Evolutionary conservation across 1,140 invertebrate genomes (phyloP), one percentile per base, ranked within the genome.

Genomic region (Maconellicoccus hirsutus): DNA sequence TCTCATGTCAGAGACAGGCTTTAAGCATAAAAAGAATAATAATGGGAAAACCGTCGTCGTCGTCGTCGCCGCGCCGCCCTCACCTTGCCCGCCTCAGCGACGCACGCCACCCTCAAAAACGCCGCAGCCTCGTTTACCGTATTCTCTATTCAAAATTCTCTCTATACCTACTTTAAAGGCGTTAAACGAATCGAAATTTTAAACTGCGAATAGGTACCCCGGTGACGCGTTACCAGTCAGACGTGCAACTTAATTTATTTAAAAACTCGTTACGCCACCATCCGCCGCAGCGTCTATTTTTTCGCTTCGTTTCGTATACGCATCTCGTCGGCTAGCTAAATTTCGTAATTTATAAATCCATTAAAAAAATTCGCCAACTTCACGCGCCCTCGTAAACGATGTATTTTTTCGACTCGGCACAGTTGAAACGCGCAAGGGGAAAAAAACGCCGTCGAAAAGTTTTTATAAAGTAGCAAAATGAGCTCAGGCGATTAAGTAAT

Each of bases 1-100:
- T 66, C 61, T 66, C 61, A 26, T 66, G 61, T 66, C 61, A 66
- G 61, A 66, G 61, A 66, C 61, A 66, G 61, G 61, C 61, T 66
- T 26, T 66, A 26, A 66, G 61, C 61, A 66, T 70, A 70, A 70
- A 70, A 70, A 70, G 52, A 70, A 52, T 70, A 70, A 70, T 52
- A 70, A 70, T 25, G 38, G 70, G 38, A 70, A 39, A 70, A 70
- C 38, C 38, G 52, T 39, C 52, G 38, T 70, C 38, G 25, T 1
- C 23, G 38, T 29, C 29, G 59, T 21, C 59, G 14, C 59, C 14
- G 19, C 39, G 52, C 14, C 72, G 23, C 52, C 71, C 71, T 59
- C 69, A 23, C 22, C 61, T 23, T 25, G 14, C 27, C 33, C n/a
- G 19, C 70, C 3, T 42, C 22, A 6, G 22, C 12, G 25, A 59